A percentile compares a stretch with the other conserved stretches of the same genome.
Evolutionary conservation across 2,797 vertebrate genomes (phyloP).

Genomic region (Pachyuromys duprasi): DNA sequence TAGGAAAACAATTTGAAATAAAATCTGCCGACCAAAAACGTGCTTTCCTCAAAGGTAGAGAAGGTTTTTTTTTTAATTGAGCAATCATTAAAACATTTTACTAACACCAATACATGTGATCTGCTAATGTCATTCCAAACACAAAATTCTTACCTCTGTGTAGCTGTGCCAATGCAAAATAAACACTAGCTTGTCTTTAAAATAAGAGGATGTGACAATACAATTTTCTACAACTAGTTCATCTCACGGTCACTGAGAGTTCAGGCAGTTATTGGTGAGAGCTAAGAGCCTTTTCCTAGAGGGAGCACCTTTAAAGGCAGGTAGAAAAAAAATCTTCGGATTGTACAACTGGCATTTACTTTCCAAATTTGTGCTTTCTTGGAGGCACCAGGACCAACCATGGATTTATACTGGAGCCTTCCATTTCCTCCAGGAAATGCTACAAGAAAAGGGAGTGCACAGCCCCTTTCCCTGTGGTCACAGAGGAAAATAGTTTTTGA

Average conservation of each 20-base stretch:
- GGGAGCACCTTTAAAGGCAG: not conserved
- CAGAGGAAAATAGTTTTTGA: not conserved
- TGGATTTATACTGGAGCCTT: not conserved
- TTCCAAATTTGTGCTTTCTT: not conserved
- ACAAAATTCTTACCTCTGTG: not conserved
- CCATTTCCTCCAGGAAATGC: not conserved
- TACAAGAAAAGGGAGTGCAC: not conserved
- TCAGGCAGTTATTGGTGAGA: not conserved
- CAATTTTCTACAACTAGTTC: not conserved
- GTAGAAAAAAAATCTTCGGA: not conserved
- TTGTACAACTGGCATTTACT: constrained; percentile 28
- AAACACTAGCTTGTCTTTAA: not conserved
- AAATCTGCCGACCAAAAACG: constrained; percentile 34
- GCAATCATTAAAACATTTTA: not conserved
- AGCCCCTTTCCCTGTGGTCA: not conserved
- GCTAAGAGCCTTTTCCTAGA: not conserved
- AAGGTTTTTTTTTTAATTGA: constrained; percentile 1
- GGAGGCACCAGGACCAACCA: not conserved
- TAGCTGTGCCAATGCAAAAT: not conserved
- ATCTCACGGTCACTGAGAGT: not conserved
- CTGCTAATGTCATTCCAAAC: constrained; percentile 1
- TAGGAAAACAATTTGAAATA: not conserved
- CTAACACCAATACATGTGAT: not conserved
- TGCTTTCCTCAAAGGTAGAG: not conserved
- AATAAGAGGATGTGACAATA: not conserved